Base-by-base conservation (phyloP, 2,113 vertebrate genomes). In the Entelurus aequoreus region DNA sequence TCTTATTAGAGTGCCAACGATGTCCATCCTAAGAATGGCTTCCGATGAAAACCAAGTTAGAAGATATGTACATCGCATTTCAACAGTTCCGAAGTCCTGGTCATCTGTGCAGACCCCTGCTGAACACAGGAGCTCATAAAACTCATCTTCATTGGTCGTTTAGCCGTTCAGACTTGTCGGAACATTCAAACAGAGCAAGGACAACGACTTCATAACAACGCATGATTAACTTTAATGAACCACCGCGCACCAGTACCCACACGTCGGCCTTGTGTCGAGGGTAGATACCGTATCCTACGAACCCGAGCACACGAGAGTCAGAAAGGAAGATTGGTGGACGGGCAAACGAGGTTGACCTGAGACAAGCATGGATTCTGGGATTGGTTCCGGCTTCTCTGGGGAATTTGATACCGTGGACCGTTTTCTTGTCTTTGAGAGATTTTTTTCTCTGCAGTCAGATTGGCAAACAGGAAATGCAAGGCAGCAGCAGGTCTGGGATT, bases 381-480 rank as follows among this genome's bases (percentile, higher is more conserved):
- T 8, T 42, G 40, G 40, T 42, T 42, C 40, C 10, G 7, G 40
- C 40, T 42, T 63, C 28, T 64, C 60, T 53, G 54, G 63, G 66
- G 63, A 69, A 60, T 68, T 19, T 72, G 42, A 21, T 6, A 35
- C 47, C 69, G 67, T 16, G 75, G 65, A 5, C 35, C 38, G 8
- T 42, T 42, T 42, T 72, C 54, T 65, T 66, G 53, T 66, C 35
- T 69, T 16, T 56, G 48, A 64, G 56, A 75, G 57, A 6, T 15
- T 28, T 15, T 48, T 51, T 40, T 64, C 60, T 70, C 54, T 53
- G 63, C 51, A 36, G 8, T 8, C 1, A 55, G 62, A 69, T 55
- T 11, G 55, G 55, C 65, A 79, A 70, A 72, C 70, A 78, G 72
- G 78, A 84, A 56, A 55, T 57, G 12, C 60, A 40, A 50, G 54